These are phyloP conservation scores for Blastobasis adustella DNA, from an alignment of 2,888 invertebrate genomes.

Conservation along the genomic window DNA sequence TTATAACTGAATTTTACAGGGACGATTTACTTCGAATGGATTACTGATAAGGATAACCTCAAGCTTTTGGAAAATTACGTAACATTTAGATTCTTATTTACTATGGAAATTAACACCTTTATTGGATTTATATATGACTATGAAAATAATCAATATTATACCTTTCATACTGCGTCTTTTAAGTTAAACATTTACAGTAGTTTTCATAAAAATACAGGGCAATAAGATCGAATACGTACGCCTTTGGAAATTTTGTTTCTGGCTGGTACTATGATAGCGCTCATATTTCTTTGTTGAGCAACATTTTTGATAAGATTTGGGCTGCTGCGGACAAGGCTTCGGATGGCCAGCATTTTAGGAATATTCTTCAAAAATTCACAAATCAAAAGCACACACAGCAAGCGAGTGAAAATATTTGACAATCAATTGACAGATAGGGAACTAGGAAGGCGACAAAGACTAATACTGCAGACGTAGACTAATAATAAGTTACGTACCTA, in stretches of 20 bases:
- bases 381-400: not conserved
- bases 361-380: not conserved
- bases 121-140: not conserved
- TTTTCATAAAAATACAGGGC: not conserved
- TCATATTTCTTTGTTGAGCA: conserved; percentile 53
- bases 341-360: conserved; percentile 48
- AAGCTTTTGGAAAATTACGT: conserved; percentile 25
- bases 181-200: not conserved
- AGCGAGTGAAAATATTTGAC: not conserved
- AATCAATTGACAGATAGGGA: no score
- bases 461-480: no score
- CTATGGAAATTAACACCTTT: not conserved
- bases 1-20: not conserved
- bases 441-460: no score
- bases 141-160: not conserved
- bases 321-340: conserved; percentile 44
- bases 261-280: conserved; percentile 40
- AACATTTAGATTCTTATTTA: conserved; percentile 15
- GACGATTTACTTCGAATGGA: not conserved
- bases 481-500: no score
- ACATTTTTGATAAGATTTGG: conserved; percentile 46
- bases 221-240: conserved; percentile 33
- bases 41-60: conserved; percentile 18
- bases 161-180: not conserved
- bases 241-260: conserved; percentile 45